phyloP scores from a whole-genome alignment of 2,113 vertebrate species.

The Lates calcarifer region DNA sequence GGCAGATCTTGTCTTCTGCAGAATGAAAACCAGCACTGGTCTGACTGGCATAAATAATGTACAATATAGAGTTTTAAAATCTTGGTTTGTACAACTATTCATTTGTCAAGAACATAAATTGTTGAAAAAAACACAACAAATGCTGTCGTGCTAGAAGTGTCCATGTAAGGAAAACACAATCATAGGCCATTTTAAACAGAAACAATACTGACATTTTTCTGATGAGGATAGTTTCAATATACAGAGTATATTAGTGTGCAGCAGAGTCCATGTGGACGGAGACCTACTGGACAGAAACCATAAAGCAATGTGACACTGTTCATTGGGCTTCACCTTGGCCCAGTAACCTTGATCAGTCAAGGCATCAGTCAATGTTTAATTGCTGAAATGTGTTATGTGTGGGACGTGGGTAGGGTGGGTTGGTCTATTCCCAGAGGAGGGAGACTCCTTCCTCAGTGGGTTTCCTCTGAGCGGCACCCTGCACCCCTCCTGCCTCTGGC shows the following conservation, averaged over 20 bases:
- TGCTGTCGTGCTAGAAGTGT: background rate
- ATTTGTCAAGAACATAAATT: background rate
- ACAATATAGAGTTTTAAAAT: background rate
- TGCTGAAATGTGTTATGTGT: constrained; percentile 72
- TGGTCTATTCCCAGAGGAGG: constrained; percentile 48
- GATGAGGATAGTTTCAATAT: constrained; percentile 30
- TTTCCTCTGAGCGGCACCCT: constrained; percentile 14
- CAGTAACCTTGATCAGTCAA: constrained; percentile 82
- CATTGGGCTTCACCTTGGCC: constrained; percentile 78
- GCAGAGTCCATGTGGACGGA: constrained; percentile 41
- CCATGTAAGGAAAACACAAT: background rate
- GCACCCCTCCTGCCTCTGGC: constrained; percentile 47
- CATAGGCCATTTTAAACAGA: background rate
- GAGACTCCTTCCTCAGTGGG: constrained; percentile 26
- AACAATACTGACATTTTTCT: constrained; percentile 41
- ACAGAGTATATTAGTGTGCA: constrained; percentile 39
- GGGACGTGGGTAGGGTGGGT: constrained; percentile 29
- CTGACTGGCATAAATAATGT: no score
- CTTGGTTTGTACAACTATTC: background rate
- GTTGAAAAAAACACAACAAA: background rate
- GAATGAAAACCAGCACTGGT: background rate
- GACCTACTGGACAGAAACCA: constrained; percentile 67
- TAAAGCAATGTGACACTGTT: constrained; percentile 78
- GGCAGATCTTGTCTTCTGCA: background rate
- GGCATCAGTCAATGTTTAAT: constrained; percentile 81